Conservation (phyloP, 2,888 invertebrate species). For the Leptothorax acervorum region DNA sequence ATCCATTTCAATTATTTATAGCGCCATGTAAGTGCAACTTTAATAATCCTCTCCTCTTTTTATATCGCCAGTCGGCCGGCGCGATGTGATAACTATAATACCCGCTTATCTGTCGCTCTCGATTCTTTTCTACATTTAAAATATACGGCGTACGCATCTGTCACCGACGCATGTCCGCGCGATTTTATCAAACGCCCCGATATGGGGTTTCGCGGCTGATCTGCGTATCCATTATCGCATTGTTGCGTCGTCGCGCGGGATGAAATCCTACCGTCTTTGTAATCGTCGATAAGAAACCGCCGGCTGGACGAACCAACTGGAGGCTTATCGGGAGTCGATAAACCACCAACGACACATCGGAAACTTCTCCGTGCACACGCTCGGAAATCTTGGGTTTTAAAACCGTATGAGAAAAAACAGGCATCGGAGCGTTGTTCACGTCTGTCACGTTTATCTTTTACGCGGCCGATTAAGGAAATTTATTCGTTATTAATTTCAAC, state of each 20-base stretch:
- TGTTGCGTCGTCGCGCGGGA: neutral
- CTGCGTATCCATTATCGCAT: neutral
- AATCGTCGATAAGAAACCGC: constrained; percentile 59
- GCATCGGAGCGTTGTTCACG: constrained; percentile 40
- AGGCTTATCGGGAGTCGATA: constrained; percentile 65
- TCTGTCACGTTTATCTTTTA: neutral
- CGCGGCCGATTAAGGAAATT: neutral
- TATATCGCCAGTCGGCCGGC: neutral
- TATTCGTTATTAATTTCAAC: neutral
- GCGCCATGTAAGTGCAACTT: neutral
- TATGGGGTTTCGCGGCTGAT: neutral
- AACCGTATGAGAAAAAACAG: constrained; percentile 42
- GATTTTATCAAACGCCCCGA: constrained; percentile 17
- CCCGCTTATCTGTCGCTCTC: constrained; percentile 14
- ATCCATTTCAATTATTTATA: constrained; percentile 13
- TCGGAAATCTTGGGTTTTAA: neutral
- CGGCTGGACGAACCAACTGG: constrained; percentile 25
- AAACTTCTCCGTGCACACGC: neutral
- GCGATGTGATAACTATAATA: neutral
- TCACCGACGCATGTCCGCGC: neutral
- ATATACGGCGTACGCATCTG: constrained; percentile 14
- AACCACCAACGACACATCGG: constrained; percentile 9
- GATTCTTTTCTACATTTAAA: neutral
- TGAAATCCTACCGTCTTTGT: constrained; percentile 36
- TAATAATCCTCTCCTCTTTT: constrained; percentile 5